Conservation (phyloP, 2,113 vertebrate genomes). For the Xenus cinereus region DNA sequence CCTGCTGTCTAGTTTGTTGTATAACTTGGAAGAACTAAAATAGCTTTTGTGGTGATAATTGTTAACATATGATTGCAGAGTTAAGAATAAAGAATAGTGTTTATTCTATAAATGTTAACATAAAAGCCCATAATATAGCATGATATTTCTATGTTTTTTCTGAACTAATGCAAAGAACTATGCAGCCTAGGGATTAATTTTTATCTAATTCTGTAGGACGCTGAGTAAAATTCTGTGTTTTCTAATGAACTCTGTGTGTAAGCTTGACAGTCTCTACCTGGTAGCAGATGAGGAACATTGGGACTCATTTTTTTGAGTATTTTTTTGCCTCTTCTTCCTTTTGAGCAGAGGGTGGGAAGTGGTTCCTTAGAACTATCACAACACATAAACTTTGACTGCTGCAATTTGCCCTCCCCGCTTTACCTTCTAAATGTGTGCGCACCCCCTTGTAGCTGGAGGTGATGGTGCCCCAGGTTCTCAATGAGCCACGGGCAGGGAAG, state of each 20-base stretch:
- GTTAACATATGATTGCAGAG: background rate
- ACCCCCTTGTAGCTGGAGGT: background rate
- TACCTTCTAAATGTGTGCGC: background rate
- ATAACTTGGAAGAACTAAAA: constrained; percentile 18
- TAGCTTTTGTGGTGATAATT: constrained; percentile 26
- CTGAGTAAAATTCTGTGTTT: background rate
- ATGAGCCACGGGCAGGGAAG: background rate
- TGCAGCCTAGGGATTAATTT: background rate
- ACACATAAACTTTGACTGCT: background rate
- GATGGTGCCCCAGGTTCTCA: background rate
- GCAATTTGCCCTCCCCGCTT: background rate
- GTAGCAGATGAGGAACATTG: background rate
- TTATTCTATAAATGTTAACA: background rate
- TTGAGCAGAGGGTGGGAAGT: background rate
- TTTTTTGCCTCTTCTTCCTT: background rate
- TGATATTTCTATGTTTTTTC: background rate
- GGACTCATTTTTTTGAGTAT: background rate
- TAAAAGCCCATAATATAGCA: background rate
- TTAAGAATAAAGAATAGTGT: background rate
- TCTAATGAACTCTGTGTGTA: background rate
- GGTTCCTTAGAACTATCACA: background rate
- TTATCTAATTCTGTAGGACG: background rate
- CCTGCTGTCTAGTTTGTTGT: constrained; percentile 22
- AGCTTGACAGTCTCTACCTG: background rate
- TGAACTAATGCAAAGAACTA: background rate